Conservation (phyloP, 2,888 invertebrate genomes). For the Netelia virgata region DNA sequence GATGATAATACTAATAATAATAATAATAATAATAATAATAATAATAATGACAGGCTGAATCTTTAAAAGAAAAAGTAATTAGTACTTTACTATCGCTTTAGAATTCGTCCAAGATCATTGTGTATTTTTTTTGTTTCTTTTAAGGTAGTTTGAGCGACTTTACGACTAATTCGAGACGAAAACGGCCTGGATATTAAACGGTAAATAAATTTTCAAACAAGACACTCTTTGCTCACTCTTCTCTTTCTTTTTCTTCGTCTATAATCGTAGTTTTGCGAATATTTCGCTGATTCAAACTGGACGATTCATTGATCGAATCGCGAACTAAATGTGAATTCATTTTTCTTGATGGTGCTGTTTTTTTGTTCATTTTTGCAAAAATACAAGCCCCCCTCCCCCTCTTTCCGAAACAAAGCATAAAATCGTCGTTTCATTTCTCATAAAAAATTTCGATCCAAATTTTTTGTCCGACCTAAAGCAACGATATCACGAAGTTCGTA, state of each 20-base stretch:
- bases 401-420: background rate
- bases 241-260: constrained; percentile 23
- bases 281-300: background rate
- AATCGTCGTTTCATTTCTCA: background rate
- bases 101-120: constrained; percentile 50
- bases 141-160: constrained; percentile 68
- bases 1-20: constrained; percentile 18
- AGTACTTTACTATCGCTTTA: constrained; percentile 16
- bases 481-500: no score
- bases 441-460: background rate
- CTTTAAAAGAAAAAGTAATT: constrained; percentile 14
- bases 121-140: constrained; percentile 65
- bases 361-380: background rate
- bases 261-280: constrained; percentile 1
- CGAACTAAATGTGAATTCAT: constrained; percentile 5
- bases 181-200: constrained; percentile 65
- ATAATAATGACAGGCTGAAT: constrained; percentile 23
- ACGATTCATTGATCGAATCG: background rate
- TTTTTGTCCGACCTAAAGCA: no score
- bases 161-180: constrained; percentile 66
- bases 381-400: background rate
- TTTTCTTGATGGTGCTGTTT: no score
- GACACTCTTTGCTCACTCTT: constrained; percentile 30
- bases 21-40: constrained; percentile 8
- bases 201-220: constrained; percentile 63